Base-by-base conservation (phyloP, 2,888 invertebrate genomes). In the Cosmopolites sordidus region DNA sequence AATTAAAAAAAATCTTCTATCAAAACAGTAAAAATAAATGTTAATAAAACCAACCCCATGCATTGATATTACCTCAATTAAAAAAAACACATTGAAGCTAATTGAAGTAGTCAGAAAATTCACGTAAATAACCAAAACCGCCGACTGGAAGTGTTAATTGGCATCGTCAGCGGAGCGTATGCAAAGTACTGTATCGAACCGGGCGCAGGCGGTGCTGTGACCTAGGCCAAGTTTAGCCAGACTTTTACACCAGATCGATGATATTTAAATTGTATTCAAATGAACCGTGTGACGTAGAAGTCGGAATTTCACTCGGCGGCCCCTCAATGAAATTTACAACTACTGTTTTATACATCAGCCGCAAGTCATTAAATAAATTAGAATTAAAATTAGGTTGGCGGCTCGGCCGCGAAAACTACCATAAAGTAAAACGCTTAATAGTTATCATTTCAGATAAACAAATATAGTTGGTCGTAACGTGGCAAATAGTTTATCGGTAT, bases 261-360 rank as follows among this genome's bases (percentile, higher is more conserved):
- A 55, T 62, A 64, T 64, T 64, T 64, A 64, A 64, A 64, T 64
- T 62, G 55, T 62, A 64, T 64, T 64, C 62, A 64, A 64, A 64
- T 64, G 63, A 64, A 63, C 60, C 62, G 60, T 64, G 64, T 56
- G 56, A 56, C 56, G 56, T 63, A 61, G 56, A 61, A 53, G 62
- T 62, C 58, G 61, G 64, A 62, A 60, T 62, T 64, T 62, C 64
- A 60, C 59, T 61, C 56, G 14, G 42, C 53, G 54, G 60, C 57
- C 51, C 63, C 56, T 63, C 61, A 62, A 63, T 63, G 63, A 59
- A 61, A 56, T 59, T 56, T 56, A 56, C 56, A 56, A 56, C 56
- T 56, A 56, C 56, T 56, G 56, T 56, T 56, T 56, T 52, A 56
- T 56, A 56, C 56, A 56, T 56, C 51, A 56, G 56, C 56, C 42